phyloP scores from a whole-genome alignment of 2,888 invertebrate species.

The Dorcus hopei region DNA sequence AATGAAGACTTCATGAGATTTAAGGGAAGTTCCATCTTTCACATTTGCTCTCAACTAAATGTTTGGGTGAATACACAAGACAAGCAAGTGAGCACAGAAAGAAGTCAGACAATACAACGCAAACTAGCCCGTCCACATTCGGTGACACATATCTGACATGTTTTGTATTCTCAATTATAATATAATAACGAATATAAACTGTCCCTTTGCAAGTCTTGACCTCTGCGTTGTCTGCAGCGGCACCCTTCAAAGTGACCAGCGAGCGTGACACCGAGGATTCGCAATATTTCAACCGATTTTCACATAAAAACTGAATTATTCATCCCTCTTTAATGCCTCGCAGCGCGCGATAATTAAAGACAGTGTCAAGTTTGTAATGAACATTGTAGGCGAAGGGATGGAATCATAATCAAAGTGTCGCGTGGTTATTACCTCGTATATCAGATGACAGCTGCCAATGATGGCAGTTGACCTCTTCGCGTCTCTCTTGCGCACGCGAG shows the following conservation, averaged over 20 bases:
- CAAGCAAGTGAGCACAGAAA: background rate
- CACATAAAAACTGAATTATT: too few species aligned
- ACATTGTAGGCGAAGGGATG: conserved; percentile 15
- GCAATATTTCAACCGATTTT: conserved; percentile 1
- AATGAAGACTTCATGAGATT: background rate
- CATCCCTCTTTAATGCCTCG: too few species aligned
- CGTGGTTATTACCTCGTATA: conserved; percentile 51
- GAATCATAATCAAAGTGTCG: conserved; percentile 30
- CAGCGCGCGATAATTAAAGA: conserved; percentile 19
- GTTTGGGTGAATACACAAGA: background rate
- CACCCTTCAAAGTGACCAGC: background rate
- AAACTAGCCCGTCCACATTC: conserved; percentile 36
- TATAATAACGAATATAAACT: conserved; percentile 41
- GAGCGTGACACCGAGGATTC: background rate
- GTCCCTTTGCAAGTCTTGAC: conserved; percentile 36
- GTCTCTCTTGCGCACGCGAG: conserved; percentile 18
- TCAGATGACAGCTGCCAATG: conserved; percentile 53
- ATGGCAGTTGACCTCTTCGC: conserved; percentile 41
- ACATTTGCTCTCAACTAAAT: background rate
- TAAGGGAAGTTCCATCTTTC: background rate
- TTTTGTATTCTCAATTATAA: conserved; percentile 44
- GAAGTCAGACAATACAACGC: background rate
- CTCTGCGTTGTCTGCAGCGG: conserved; percentile 14
- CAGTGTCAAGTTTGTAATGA: conserved; percentile 20
- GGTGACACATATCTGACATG: conserved; percentile 43